Evolutionary conservation across 2,888 invertebrate species (phyloP), one percentile per base, ranked within the genome.

Genomic region (Agrotis clavis): DNA sequence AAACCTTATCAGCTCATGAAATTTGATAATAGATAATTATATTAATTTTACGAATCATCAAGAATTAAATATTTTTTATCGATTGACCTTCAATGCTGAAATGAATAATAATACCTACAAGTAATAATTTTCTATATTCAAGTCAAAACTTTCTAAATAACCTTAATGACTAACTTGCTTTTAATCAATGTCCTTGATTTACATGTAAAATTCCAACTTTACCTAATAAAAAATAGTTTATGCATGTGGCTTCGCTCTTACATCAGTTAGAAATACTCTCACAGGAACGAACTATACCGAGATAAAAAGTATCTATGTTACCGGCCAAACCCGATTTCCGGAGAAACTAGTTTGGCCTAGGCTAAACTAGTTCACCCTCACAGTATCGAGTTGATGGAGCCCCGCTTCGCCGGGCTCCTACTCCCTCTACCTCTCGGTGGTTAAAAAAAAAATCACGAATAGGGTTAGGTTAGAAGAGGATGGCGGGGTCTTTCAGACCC

Each of bases 1-100:
- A 50, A 35, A 54, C 18, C 19, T 57, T 77, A 77, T 77, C 80
- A 60, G 45, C 50, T 35, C 19, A 7, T 41, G 30, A 53, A 30
- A 51, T 60, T n/a, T 54, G 81, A 74, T 77, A 68, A 19, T 25
- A 53, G 41, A 73, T 1, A 14, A 11, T 51, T 53, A 66, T 0
- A 53, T 41, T 41, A 45, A 65, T 53, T 62, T 35, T 16, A 35
- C 16, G 11, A 54, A 61, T 56, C 21, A 35, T 59, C 19, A n/a
- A 53, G 60, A 35, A 45, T 19, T 0, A 5, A 30, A 13, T 18
- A 1, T 35, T 53, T 77, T 25, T 51, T 45, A 41, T 47, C n/a
- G 13, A 1, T 21, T 53, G 25, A 45, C 4, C 62, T 77, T 71
- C 30, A 51, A 70, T 50, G 30, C 51, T 41, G 18, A 56, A 41